A percentile compares a stretch with the other conserved stretches of the same genome.
phyloP scores from a whole-genome alignment of 1,140 invertebrate genomes.

The Panagrolaimus sp. region DNA sequence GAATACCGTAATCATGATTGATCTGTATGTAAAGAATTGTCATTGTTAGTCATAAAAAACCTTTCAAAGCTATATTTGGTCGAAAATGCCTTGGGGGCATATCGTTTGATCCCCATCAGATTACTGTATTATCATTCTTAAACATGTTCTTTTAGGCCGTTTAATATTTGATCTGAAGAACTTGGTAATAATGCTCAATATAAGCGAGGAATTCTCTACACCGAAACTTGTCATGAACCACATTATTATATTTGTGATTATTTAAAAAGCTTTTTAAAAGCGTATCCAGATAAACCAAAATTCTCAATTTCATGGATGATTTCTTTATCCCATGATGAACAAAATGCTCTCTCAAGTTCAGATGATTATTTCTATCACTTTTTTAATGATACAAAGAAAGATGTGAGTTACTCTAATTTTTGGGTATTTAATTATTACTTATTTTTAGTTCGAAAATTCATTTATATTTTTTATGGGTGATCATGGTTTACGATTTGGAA shows the following conservation, averaged over 20 bases:
- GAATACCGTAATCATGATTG: too few relatives aligned
- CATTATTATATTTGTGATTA: constrained; percentile 20
- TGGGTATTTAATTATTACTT: neutral
- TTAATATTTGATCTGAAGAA: neutral
- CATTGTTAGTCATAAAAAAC: neutral
- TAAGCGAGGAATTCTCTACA: neutral
- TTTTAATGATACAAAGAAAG: constrained; percentile 11
- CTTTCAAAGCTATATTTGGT: constrained; percentile 13
- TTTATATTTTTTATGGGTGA: constrained; percentile 31
- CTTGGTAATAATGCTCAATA: neutral
- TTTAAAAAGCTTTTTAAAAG: constrained; percentile 9
- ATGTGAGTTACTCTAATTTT: neutral
- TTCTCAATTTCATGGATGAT: constrained; percentile 15
- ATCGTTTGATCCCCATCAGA: neutral
- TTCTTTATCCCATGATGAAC: constrained; percentile 6
- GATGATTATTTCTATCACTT: constrained; percentile 18
- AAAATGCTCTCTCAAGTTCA: neutral
- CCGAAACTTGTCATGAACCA: neutral
- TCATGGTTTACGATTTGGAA: constrained; percentile 21
- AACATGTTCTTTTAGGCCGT: neutral
- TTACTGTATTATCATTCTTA: neutral
- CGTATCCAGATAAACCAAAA: constrained; percentile 25
- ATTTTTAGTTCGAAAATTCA: constrained; percentile 21
- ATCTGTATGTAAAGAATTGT: neutral
- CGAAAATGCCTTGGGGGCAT: constrained; percentile 15